phyloP scores from a whole-genome alignment of 2,113 vertebrate species.

The Mugil cephalus region DNA sequence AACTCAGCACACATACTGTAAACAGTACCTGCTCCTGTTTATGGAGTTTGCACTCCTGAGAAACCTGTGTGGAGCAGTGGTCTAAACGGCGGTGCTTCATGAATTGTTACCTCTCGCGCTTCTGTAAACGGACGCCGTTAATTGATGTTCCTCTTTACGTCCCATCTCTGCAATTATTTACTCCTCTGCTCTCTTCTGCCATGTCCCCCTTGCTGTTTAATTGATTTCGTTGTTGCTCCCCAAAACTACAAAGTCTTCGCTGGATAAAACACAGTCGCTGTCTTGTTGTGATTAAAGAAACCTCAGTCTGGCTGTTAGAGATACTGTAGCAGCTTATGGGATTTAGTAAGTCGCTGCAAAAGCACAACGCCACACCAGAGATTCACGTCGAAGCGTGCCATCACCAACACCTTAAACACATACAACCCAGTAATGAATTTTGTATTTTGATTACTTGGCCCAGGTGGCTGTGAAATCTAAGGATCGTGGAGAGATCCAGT shows the following conservation, averaged over 20 bases:
- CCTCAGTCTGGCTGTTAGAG: slow-evolving; percentile 77
- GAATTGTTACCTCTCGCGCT: slow-evolving; percentile 18
- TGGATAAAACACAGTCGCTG: slow-evolving; percentile 75
- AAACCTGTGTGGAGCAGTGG: slow-evolving; percentile 16
- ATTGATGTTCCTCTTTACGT: slow-evolving; percentile 24
- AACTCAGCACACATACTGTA: slow-evolving; percentile 35
- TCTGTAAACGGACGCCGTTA: slow-evolving; percentile 21
- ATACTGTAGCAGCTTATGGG: slow-evolving; percentile 79
- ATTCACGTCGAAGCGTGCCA: slow-evolving; percentile 73
- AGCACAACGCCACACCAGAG: slow-evolving; percentile 52
- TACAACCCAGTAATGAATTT: slow-evolving; percentile 58
- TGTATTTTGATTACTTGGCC: slow-evolving; percentile 23
- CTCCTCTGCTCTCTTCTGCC: slow-evolving; percentile 43
- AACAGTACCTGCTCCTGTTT: slow-evolving; percentile 28
- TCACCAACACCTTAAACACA: slow-evolving; percentile 63
- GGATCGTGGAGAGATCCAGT: slow-evolving; percentile 49
- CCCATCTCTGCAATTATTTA: slow-evolving; percentile 40
- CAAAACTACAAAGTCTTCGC: slow-evolving; percentile 67
- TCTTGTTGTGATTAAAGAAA: slow-evolving; percentile 79
- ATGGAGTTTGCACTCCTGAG: slow-evolving; percentile 18
- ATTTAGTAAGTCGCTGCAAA: slow-evolving; percentile 75
- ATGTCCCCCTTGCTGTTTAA: slow-evolving; percentile 64
- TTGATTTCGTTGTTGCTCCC: slow-evolving; percentile 70
- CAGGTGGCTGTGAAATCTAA: slow-evolving; percentile 25
- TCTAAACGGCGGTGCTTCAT: not conserved